Percentiles rank a stretch among this genome's conserved stretches.
These are phyloP conservation scores for Lycodopsis pacificus DNA, from an alignment of 2,797 vertebrate genomes.

Conservation along the genomic window DNA sequence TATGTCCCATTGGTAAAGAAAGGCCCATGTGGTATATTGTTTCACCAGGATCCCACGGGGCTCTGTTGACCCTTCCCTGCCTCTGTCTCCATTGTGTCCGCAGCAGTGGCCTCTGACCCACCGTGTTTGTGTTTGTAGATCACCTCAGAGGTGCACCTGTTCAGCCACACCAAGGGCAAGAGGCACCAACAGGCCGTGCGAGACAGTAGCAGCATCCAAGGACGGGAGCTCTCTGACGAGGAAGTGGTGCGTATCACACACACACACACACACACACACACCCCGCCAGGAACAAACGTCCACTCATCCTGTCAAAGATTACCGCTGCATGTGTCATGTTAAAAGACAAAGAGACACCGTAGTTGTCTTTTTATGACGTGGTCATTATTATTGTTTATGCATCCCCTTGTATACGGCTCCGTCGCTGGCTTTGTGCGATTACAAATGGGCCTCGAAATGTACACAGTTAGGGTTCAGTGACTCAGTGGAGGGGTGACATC, in stretches of 20 bases:
- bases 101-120: constrained; percentile 74
- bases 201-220: constrained; percentile 98
- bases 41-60: constrained; percentile 62
- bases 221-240: constrained; percentile 97
- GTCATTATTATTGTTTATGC: constrained; percentile 74
- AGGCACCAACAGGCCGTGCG: constrained; percentile 96
- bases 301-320: constrained; percentile 51
- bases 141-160: constrained; percentile 98
- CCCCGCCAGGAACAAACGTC: constrained; percentile 53
- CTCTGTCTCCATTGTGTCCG: constrained; percentile 67
- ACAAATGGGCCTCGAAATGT: constrained; percentile 80
- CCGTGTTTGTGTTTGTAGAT: constrained; percentile 88
- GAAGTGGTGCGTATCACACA: constrained; percentile 92
- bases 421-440: constrained; percentile 69
- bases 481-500: constrained; percentile 78
- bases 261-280: too few species aligned
- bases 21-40: constrained; percentile 56
- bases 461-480: constrained; percentile 79
- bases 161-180: constrained; percentile 98
- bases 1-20: constrained; percentile 44
- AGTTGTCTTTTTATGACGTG: constrained; percentile 64
- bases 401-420: constrained; percentile 57
- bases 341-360: constrained; percentile 60
- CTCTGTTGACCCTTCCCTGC: constrained; percentile 68
- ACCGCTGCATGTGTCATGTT: constrained; percentile 50